Conservation (phyloP, 2,113 vertebrate genomes). For the Seriola quinqueradiata region DNA sequence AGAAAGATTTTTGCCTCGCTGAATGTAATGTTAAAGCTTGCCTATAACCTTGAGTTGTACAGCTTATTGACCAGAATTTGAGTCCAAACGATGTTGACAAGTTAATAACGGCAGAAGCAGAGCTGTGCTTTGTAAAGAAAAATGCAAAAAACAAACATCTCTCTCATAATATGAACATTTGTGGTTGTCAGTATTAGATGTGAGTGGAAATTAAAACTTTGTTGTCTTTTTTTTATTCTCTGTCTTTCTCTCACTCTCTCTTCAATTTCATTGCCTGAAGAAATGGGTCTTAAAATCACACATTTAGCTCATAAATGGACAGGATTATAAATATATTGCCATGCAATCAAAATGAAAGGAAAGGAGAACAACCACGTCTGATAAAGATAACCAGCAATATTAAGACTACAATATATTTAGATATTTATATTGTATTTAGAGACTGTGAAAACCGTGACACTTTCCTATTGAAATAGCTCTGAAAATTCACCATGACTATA, state of each 20-base stretch:
- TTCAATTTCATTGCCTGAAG: too few species aligned
- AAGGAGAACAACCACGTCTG: not conserved
- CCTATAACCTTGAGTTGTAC: not conserved
- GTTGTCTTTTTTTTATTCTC: not conserved
- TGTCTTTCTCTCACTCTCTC: not conserved
- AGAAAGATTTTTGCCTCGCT: too few species aligned
- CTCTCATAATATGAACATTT: not conserved
- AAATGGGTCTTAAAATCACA: not conserved
- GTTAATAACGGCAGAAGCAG: not conserved
- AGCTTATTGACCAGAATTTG: not conserved
- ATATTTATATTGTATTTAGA: not conserved
- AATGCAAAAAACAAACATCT: not conserved
- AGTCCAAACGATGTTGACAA: not conserved
- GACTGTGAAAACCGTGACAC: not conserved
- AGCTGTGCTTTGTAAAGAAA: not conserved
- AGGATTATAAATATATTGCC: not conserved
- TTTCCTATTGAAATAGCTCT: not conserved
- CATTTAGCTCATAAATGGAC: slow-evolving; percentile 25
- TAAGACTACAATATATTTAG: not conserved
- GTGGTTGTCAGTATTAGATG: not conserved
- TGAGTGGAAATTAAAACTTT: not conserved
- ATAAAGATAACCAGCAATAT: not conserved
- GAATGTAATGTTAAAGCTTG: too few species aligned
- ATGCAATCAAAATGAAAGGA: not conserved
- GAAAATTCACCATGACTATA: not conserved